A percentile compares a stretch with the other conserved stretches of the same genome.
phyloP scores from a whole-genome alignment of 2,113 vertebrate species.

The Butorides virescens region DNA sequence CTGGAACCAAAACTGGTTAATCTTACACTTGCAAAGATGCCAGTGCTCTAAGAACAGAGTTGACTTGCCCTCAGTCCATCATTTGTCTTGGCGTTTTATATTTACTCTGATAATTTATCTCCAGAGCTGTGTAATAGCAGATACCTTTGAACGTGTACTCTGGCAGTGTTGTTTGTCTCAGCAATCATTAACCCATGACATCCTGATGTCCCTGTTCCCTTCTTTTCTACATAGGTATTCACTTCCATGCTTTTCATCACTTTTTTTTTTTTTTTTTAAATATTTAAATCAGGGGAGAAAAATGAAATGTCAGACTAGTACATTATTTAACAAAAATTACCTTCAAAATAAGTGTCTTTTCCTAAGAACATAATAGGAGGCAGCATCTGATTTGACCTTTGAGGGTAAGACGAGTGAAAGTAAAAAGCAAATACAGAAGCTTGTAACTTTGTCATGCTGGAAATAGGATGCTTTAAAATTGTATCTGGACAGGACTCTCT shows the following conservation, averaged over 20 bases:
- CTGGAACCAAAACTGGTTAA: not conserved
- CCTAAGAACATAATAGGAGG: not conserved
- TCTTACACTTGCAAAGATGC: not conserved
- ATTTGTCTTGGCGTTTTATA: not conserved
- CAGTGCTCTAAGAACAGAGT: not conserved
- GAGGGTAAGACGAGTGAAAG: not conserved
- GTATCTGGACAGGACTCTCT: not conserved
- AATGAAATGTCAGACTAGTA: not conserved
- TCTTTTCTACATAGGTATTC: not conserved
- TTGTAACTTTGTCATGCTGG: not conserved
- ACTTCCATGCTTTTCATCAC: not conserved
- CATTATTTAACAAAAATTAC: not conserved
- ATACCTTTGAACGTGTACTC: not conserved
- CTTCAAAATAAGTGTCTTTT: not conserved
- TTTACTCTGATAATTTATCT: slow-evolving; percentile 8
- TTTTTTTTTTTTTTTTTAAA: not conserved
- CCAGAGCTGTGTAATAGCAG: not conserved
- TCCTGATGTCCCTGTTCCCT: not conserved
- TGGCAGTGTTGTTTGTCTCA: not conserved
- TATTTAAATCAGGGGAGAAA: not conserved
- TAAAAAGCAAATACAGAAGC: not conserved
- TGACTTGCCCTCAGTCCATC: not conserved
- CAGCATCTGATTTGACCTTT: not conserved
- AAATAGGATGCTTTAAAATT: not conserved
- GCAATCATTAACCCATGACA: not conserved